Evolutionary conservation across 2,888 invertebrate genomes (phyloP).

Genomic region (Lasioglossum leucozonium): DNA sequence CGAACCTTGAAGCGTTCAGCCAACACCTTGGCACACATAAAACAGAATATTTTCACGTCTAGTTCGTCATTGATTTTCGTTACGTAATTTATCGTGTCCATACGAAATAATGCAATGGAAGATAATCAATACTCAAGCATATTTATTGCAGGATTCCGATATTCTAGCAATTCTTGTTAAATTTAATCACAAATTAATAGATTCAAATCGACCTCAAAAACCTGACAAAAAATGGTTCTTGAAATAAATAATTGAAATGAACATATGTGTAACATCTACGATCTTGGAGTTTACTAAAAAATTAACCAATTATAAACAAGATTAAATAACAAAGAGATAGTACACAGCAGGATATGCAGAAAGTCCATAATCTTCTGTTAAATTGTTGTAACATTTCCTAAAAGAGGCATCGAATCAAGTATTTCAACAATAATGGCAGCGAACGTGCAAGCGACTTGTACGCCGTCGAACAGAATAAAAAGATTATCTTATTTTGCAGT

Average conservation of each 20-base stretch:
- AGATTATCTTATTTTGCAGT: background rate
- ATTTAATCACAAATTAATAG: no score
- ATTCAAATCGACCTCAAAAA: no score
- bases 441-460: background rate
- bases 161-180: background rate
- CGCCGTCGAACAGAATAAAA: background rate
- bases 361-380: background rate
- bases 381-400: background rate
- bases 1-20: slow-evolving; percentile 30
- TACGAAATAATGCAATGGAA: background rate
- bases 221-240: no score
- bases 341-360: background rate
- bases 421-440: background rate
- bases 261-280: no score
- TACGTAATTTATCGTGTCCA: slow-evolving; percentile 17
- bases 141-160: background rate
- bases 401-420: background rate
- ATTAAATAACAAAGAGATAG: background rate
- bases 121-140: background rate
- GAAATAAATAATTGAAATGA: no score
- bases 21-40: slow-evolving; percentile 48
- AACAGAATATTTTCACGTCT: slow-evolving; percentile 36
- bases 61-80: background rate
- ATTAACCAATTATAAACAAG: no score
- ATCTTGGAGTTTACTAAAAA: background rate